phyloP scores from a whole-genome alignment of 2,888 invertebrate genomes.

The Pyrrhosoma nymphula region DNA sequence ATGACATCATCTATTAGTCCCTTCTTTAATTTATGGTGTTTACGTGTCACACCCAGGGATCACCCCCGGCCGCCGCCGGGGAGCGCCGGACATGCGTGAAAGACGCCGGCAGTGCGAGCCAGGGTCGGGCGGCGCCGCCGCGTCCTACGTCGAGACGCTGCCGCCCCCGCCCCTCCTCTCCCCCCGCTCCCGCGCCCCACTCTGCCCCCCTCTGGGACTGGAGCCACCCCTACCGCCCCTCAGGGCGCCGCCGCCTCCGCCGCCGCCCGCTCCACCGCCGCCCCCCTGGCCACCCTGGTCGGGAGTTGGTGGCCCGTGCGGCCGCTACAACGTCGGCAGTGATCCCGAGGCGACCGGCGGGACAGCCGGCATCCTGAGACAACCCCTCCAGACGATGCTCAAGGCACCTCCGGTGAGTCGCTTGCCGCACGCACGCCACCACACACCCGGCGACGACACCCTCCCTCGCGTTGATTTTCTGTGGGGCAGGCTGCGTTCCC shows the following conservation, averaged over 20 bases:
- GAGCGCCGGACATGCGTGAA: slow-evolving; percentile 72
- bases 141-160: not conserved
- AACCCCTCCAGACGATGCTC: slow-evolving; percentile 48
- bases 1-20: not conserved
- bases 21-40: not conserved
- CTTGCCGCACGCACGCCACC: not conserved
- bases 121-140: not conserved
- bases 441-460: not conserved
- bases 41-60: not conserved
- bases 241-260: slow-evolving; percentile 70
- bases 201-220: slow-evolving; percentile 76
- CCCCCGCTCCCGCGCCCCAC: slow-evolving; percentile 76
- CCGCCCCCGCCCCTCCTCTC: slow-evolving; percentile 28
- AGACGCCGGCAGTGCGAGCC: slow-evolving; percentile 77
- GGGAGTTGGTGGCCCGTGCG: slow-evolving; percentile 70
- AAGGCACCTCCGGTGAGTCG: slow-evolving; percentile 42
- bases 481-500: too few species aligned
- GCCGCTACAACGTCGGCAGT: not conserved
- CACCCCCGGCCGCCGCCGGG: slow-evolving; percentile 7
- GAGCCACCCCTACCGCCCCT: slow-evolving; percentile 73
- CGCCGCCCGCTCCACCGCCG: slow-evolving; percentile 70
- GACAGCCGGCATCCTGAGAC: not conserved
- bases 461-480: too few species aligned
- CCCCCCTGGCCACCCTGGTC: slow-evolving; percentile 68
- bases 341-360: slow-evolving; percentile 31